Base-by-base conservation (phyloP, 2,888 invertebrate species). In the Perithous albicinctus region DNA sequence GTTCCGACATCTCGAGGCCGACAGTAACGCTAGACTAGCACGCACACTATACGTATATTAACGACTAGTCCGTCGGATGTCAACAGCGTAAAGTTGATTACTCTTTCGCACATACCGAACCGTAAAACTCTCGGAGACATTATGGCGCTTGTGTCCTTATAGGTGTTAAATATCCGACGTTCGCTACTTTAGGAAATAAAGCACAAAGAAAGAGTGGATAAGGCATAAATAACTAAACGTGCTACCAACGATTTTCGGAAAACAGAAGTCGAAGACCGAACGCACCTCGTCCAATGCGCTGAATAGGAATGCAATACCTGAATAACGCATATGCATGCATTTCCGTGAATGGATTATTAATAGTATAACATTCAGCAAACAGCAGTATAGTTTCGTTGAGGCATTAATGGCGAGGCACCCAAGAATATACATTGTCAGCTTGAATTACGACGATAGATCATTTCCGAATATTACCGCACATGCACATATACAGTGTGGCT, bases 81-180 rank as follows among this genome's bases (percentile, higher is more conserved):
- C 29, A 66, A 66, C 46, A 29, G 66, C 29, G 26, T 7, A 10
- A 48, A 66, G 43, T 46, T 29, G 66, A 66, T 66, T 46, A 66
- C 26, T 64, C 64, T 64, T 64, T 46, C 29, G 29, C 64, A 29
- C 64, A 29, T 41, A 64, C 18, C 15, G 46, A 35, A 38, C 38
- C 35, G 61, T 18, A 20, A 38, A 15, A 6, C 29, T 29, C 56
- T 56, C n/a, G 10, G n/a, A 43, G 29, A 41, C n/a, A 63, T 63
- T 63, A 63, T 63, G n/a, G 12, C 10, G 12, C 41, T 43, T 1
- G 12, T 18, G 51, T 2, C 41, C 8, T 41, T 41, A 10, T 10
- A 1, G n/a, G 41, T 8, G 51, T 51, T 51, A 20, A 51, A 51
- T 23, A 23, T 8, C 23, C 51, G 12, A 20, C 20, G 10, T 20